Conservation (phyloP, 1,140 invertebrate genomes). For the Papilio polyxenes region DNA sequence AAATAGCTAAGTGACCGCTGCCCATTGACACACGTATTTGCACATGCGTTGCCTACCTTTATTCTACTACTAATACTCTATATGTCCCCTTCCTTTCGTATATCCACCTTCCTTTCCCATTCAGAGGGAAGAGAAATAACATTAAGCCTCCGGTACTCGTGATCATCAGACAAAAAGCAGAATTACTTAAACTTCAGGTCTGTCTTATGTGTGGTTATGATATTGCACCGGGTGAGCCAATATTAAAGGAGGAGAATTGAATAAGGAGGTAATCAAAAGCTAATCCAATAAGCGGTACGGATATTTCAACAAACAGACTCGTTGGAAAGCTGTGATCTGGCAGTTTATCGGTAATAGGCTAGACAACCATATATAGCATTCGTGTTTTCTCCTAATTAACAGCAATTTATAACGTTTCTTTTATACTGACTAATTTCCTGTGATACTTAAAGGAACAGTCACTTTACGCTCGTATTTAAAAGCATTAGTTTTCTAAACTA, state of each 20-base stretch:
- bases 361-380: slow-evolving; percentile 28
- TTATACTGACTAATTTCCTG: slow-evolving; percentile 28
- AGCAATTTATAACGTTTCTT: slow-evolving; percentile 36
- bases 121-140: too few species aligned
- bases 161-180: too few species aligned
- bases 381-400: slow-evolving; percentile 35
- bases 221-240: too few species aligned
- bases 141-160: too few species aligned
- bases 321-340: slow-evolving; percentile 35
- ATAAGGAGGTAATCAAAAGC: slow-evolving; percentile 2
- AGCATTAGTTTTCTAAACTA: slow-evolving; percentile 27
- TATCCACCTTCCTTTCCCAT: too few species aligned
- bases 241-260: slow-evolving; percentile 22
- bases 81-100: too few species aligned
- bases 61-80: too few species aligned
- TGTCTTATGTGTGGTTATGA: too few species aligned
- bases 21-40: too few species aligned
- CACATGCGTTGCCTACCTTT: too few species aligned
- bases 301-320: slow-evolving; percentile 26
- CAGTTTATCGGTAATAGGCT: slow-evolving; percentile 34
- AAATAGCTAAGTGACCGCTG: too few species aligned
- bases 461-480: slow-evolving; percentile 5
- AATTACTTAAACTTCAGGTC: too few species aligned
- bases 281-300: slow-evolving; percentile 3
- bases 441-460: slow-evolving; percentile 29